Conservation (phyloP, 2,113 vertebrate species). For the Cephalopholis sonnerati region DNA sequence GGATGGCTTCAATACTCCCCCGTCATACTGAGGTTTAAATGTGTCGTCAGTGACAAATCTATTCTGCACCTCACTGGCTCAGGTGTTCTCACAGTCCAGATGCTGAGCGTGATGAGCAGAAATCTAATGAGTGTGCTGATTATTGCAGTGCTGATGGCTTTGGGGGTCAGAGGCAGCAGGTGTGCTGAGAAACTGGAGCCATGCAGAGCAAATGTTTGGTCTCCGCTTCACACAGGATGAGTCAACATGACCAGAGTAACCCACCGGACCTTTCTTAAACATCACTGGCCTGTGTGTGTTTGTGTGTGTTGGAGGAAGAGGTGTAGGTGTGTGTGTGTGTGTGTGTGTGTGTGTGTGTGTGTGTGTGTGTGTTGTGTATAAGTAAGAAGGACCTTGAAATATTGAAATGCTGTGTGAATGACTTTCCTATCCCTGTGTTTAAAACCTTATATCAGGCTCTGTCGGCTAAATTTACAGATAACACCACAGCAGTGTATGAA, state of each 20-base stretch:
- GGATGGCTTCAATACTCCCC: neutral
- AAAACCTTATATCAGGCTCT: constrained; percentile 27
- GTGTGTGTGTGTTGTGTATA: neutral
- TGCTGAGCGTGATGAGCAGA: constrained; percentile 51
- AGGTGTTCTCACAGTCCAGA: constrained; percentile 38
- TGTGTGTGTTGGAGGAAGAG: constrained; percentile 6
- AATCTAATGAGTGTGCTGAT: constrained; percentile 55
- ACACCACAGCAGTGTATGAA: constrained; percentile 5
- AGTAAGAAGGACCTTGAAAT: constrained; percentile 38
- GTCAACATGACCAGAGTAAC: constrained; percentile 62
- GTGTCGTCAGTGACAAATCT: constrained; percentile 1
- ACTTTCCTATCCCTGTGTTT: constrained; percentile 12
- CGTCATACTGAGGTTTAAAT: constrained; percentile 9
- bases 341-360: neutral
- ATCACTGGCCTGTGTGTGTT: constrained; percentile 8
- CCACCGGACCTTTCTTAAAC: constrained; percentile 41
- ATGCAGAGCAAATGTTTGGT: constrained; percentile 70
- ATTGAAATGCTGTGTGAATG: constrained; percentile 33
- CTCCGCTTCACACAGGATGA: constrained; percentile 56
- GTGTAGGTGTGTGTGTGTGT: too few relatives aligned
- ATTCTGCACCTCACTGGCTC: constrained; percentile 19
- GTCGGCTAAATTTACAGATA: constrained; percentile 9
- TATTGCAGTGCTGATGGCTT: constrained; percentile 48
- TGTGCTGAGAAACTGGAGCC: constrained; percentile 54
- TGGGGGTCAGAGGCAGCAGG: constrained; percentile 62